Evolutionary conservation across 2,888 invertebrate genomes (phyloP).

Genomic region (Brachyopa scutellaris): DNA sequence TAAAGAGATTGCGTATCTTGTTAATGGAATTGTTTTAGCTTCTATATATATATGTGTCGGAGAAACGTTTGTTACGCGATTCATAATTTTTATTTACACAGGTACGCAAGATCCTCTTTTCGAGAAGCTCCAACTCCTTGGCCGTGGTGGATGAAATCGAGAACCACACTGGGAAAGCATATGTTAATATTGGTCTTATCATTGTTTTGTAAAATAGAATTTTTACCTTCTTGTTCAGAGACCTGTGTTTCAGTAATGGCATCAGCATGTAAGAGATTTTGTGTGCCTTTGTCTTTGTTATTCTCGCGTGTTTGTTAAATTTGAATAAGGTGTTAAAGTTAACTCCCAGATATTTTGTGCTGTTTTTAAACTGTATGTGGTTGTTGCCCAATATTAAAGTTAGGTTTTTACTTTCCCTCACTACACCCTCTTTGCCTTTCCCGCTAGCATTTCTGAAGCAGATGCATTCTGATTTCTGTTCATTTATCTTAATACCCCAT

Average conservation of each 20-base stretch:
- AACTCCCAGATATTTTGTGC: conserved; percentile 26
- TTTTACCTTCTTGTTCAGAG: background rate
- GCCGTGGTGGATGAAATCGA: background rate
- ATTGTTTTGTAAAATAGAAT: background rate
- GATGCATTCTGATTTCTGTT: conserved; percentile 10
- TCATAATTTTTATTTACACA: background rate
- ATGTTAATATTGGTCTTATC: background rate
- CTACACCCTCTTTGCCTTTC: conserved; percentile 3
- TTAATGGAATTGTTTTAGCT: no score
- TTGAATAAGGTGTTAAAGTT: conserved; percentile 34
- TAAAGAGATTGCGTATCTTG: no score
- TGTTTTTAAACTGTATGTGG: background rate
- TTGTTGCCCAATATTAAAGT: background rate
- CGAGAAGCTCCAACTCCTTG: background rate
- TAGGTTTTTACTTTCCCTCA: conserved; percentile 30
- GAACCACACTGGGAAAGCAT: background rate
- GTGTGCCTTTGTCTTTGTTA: background rate
- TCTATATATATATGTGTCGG: background rate
- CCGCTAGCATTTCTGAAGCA: conserved; percentile 46
- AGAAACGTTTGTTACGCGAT: background rate
- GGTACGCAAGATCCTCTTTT: background rate
- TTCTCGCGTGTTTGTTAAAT: conserved; percentile 36
- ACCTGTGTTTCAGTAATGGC: background rate
- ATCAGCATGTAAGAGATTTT: background rate
- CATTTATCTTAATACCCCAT: conserved; percentile 46